These are phyloP conservation scores for Trichogramma pretiosum DNA, from an alignment of 1,140 invertebrate species.

Conservation along the genomic window DNA sequence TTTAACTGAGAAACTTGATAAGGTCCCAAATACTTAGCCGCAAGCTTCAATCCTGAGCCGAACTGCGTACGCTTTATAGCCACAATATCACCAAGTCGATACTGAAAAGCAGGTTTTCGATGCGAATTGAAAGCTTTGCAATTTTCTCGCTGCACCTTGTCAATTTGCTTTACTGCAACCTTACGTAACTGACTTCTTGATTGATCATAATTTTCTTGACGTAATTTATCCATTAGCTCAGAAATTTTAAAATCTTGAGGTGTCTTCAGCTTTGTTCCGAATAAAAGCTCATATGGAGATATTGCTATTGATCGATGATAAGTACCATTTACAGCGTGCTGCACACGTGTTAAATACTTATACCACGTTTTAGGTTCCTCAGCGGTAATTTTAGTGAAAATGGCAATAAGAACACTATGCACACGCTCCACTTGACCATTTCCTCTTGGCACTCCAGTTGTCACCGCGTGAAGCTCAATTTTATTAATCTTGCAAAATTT, in stretches of 20 bases:
- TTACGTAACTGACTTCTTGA: background rate
- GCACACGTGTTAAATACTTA: background rate
- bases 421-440: conserved; percentile 27
- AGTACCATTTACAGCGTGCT: background rate
- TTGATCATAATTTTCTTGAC: background rate
- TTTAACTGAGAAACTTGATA: conserved; percentile 14
- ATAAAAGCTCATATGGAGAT: background rate
- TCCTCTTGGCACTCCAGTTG: background rate
- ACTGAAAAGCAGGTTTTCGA: background rate
- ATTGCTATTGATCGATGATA: background rate
- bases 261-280: background rate
- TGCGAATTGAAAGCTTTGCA: background rate
- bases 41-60: conserved; percentile 5
- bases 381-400: conserved; percentile 14
- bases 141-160: conserved; percentile 6
- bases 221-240: background rate
- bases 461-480: background rate
- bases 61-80: background rate
- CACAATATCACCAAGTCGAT: conserved; percentile 7
- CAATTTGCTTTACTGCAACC: background rate
- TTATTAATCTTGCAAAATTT: background rate
- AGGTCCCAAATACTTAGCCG: conserved; percentile 1
- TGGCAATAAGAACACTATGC: conserved; percentile 16
- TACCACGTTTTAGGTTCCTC: background rate
- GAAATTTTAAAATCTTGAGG: background rate